Evolutionary conservation across 2,888 invertebrate species (phyloP), one percentile per base, ranked within the genome.

Genomic region (Molanna angustata): DNA sequence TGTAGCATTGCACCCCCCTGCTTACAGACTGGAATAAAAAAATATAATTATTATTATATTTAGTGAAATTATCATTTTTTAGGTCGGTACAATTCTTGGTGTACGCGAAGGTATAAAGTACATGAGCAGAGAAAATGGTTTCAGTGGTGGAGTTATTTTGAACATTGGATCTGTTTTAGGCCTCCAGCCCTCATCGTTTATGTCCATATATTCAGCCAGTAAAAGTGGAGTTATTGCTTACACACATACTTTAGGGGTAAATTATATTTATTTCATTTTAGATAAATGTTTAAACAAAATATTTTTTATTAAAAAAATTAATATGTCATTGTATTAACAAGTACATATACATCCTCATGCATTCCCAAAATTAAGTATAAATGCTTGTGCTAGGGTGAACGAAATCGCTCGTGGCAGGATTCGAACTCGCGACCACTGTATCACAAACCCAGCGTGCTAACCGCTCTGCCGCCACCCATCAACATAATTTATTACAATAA

Each of bases 81-180:
- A 64, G 73, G 68, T 64, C 59, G 75, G 74, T 1, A 67, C 73
- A 1, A 69, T 74, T 6, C 64, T 69, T 50, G 74, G 79, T 61
- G 73, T 74, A 0, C 60, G 77, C 9, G 70, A 81, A 31, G 83
- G 76, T 42, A 71, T 80, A 64, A 72, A 82, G 51, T 74, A 78
- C 62, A 78, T 83, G 78, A 71, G 80, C 7, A 74, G 66, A 39
- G 73, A 79, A 54, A 74, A 70, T 49, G 74, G 76, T 0, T 80
- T 80, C 0, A 66, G 69, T 31, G 85, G 85, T 6, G 85, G 85
- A 1, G 75, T 78, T 1, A 77, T 86, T 41, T 71, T 86, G n/a
- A 86, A 87, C 64, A 69, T 84, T 14, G 74, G 82, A 1, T 84
- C 85, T 0, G 75, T 80, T 14, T 74, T 79, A 52, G 84, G 83